Conservation (phyloP, 2,113 vertebrate genomes). For the Saguinus imperator region DNA sequence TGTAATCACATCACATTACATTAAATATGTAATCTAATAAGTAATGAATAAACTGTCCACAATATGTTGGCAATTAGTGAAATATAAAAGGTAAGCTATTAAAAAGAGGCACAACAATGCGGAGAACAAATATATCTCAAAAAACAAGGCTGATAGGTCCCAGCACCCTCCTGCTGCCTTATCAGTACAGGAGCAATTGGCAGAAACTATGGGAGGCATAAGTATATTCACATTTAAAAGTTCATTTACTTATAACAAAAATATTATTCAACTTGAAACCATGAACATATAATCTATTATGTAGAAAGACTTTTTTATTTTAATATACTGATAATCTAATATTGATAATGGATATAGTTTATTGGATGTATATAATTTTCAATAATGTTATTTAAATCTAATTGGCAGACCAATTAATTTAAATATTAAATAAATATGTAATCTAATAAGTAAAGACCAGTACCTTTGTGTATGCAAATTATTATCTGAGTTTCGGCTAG, state of each 20-base stretch:
- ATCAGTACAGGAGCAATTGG: not conserved
- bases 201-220: not conserved
- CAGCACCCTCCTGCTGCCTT: rapidly evolving
- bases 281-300: not conserved
- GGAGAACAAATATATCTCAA: not conserved
- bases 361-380: not conserved
- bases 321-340: not conserved
- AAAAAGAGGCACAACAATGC: not conserved
- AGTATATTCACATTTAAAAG: not conserved
- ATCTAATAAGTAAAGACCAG: not conserved
- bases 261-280: not conserved
- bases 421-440: not conserved
- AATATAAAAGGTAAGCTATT: not conserved
- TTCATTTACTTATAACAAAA: not conserved
- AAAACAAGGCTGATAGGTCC: not conserved
- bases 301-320: not conserved
- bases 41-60: not conserved
- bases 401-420: not conserved
- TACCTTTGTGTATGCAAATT: not conserved
- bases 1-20: too few species aligned
- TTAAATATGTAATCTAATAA: too few species aligned
- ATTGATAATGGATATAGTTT: not conserved
- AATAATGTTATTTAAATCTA: not conserved
- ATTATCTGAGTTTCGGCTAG: not conserved
- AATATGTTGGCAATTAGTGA: not conserved